Evolutionary conservation across 2,888 invertebrate genomes (phyloP).

Genomic region (Philhelius pedissequus): DNA sequence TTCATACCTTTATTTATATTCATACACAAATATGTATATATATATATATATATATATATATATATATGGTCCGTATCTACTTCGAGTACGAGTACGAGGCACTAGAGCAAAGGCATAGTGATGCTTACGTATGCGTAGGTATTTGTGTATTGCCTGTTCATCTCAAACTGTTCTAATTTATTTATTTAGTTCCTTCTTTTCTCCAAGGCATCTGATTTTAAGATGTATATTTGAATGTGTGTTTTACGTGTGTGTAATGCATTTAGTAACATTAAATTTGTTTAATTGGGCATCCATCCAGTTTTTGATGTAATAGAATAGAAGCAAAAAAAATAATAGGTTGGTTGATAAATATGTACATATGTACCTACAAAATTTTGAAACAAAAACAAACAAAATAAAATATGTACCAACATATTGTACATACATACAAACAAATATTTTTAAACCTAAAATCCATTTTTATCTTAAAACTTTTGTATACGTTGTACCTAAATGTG

Average conservation of each 20-base stretch:
- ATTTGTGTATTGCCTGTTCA: neutral
- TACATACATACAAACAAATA: conserved; percentile 70
- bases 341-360: too few relatives aligned
- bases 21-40: too few relatives aligned
- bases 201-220: neutral
- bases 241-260: neutral
- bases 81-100: neutral
- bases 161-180: neutral
- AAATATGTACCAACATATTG: conserved; percentile 69
- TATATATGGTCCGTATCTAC: too few relatives aligned
- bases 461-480: neutral
- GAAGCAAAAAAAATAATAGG: too few relatives aligned
- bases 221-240: neutral
- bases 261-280: neutral
- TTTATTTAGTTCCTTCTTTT: neutral
- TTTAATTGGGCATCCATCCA: neutral
- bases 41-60: too few relatives aligned
- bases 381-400: neutral
- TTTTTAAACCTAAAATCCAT: neutral
- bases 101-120: too few relatives aligned
- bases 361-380: neutral
- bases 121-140: neutral
- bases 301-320: neutral
- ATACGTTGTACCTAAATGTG: neutral
- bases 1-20: conserved; percentile 52